Evolutionary conservation across 2,888 invertebrate species (phyloP).

Genomic region (Rambutsinella grinnellia): DNA sequence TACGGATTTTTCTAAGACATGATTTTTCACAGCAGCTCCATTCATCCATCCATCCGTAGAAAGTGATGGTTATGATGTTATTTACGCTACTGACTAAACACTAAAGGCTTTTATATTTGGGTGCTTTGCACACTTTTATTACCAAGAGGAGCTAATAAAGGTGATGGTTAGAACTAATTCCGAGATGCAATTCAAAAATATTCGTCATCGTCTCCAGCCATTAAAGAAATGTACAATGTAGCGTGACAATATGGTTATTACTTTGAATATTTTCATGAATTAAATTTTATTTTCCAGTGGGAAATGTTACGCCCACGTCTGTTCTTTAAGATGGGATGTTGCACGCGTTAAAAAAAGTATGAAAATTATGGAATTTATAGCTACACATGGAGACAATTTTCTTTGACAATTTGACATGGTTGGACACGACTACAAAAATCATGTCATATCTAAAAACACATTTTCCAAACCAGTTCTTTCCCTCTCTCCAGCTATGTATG

Average conservation of each 20-base stretch:
- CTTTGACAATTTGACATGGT: not conserved
- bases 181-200: too few species aligned
- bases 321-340: not conserved
- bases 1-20: slow-evolving; percentile 1
- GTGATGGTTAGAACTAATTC: too few species aligned
- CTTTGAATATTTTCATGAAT: slow-evolving; percentile 10
- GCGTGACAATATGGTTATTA: slow-evolving; percentile 36
- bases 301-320: slow-evolving; percentile 22
- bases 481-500: not conserved
- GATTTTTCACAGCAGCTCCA: slow-evolving; percentile 15
- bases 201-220: too few species aligned
- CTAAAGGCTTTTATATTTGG: not conserved
- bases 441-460: not conserved
- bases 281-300: slow-evolving; percentile 13
- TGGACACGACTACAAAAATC: not conserved
- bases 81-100: slow-evolving; percentile 32
- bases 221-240: too few species aligned
- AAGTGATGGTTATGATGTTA: slow-evolving; percentile 44
- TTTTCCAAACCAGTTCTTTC: not conserved
- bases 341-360: not conserved
- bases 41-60: slow-evolving; percentile 36
- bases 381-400: not conserved
- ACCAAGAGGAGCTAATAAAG: not conserved
- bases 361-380: not conserved
- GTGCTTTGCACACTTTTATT: not conserved